Evolutionary conservation across 2,113 vertebrate species (phyloP), one percentile per base, ranked within the genome.

Genomic region (Cyprinodon brontotheroides): DNA sequence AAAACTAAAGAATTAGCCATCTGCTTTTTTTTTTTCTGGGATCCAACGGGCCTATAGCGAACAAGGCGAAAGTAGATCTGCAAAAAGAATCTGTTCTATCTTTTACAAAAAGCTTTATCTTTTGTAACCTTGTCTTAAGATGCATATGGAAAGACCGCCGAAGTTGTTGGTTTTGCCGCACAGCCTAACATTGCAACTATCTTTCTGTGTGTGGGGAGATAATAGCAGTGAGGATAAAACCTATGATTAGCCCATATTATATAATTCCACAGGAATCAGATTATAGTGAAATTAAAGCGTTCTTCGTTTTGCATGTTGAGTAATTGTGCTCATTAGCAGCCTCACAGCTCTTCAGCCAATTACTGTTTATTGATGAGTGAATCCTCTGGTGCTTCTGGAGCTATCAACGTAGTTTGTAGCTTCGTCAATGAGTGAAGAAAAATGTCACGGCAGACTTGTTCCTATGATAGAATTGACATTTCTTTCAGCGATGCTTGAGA

Each of bases 181-280:
- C 45, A 20, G 70, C 47, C 72, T 69, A 67, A 62, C 63, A 77
- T 67, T 81, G 78, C 72, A 66, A n/a, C 75, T 70, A 75, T 89
- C 87, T 89, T 67, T 29, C 75, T 74, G 80, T 83, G 87, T 75
- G 84, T 88, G 84, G 75, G 80, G 71, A 85, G 79, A 88, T 89
- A 84, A 89, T 84, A 71, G 84, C 47, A 15, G 43, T 61, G 75
- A 76, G 71, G 50, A 57, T 68, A 75, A 83, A 89, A 77, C 89
- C 87, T 84, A 63, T 88, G 72, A 91, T 90, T 89, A 89, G 63
- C 70, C 60, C 67, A 65, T 66, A 87, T 89, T 68, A 66, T 85
- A 57, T 82, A 50, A 87, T 87, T 89, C 79, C 78, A 72, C 11
- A 0, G 7, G 68, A 75, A 80, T 86, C 75, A 80, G 84, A 89